Evolutionary conservation across 2,113 vertebrate genomes (phyloP).

Genomic region (Rhea americana): DNA sequence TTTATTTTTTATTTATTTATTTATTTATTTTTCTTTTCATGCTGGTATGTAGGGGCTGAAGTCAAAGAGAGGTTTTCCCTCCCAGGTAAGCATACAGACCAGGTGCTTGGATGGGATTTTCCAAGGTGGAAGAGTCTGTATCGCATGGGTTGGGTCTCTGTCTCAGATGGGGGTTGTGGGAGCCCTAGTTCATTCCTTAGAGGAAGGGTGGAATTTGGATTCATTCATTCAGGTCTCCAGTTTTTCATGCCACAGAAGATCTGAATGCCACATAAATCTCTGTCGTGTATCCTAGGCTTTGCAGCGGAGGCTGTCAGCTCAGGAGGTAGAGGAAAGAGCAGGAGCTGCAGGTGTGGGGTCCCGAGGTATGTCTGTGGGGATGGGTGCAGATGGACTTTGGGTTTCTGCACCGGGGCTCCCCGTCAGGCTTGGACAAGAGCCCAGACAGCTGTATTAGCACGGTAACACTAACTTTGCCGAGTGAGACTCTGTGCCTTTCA

Average conservation of each 20-base stretch:
- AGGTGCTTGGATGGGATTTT: background rate
- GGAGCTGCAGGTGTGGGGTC: background rate
- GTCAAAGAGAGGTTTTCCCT: background rate
- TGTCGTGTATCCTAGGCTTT: background rate
- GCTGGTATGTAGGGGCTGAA: background rate
- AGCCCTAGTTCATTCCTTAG: rapidly evolving
- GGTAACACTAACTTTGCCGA: background rate
- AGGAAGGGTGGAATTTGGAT: rapidly evolving
- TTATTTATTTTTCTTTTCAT: rapidly evolving
- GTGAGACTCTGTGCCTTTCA: background rate
- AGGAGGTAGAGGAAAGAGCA: background rate
- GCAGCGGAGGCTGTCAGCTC: background rate
- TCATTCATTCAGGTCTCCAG: background rate
- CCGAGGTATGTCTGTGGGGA: rapidly evolving
- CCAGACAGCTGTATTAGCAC: rapidly evolving
- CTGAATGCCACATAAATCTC: background rate
- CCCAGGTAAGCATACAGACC: no score
- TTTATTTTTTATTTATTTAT: no score
- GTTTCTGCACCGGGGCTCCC: background rate
- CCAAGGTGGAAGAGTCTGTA: rapidly evolving
- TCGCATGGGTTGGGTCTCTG: background rate
- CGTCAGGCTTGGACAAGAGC: background rate
- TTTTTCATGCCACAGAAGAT: background rate
- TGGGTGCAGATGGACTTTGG: background rate
- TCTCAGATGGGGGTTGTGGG: background rate